phyloP scores from a whole-genome alignment of 2,113 vertebrate genomes.

The Tychaedon coryphoeus region DNA sequence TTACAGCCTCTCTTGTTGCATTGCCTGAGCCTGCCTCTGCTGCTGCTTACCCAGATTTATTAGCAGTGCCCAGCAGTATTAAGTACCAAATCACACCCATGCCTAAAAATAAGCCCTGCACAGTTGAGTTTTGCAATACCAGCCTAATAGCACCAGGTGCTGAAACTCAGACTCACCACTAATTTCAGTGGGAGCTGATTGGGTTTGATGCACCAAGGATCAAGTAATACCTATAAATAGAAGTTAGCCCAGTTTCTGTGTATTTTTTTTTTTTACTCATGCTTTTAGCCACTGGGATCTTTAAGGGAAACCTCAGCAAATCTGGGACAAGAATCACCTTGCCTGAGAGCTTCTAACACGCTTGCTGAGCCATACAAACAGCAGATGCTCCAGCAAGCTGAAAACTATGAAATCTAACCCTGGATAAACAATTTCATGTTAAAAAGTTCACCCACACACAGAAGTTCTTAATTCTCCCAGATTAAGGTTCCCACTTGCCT shows the following conservation, averaged over 20 bases:
- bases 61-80: not conserved
- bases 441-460: fast-evolving
- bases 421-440: not conserved
- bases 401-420: not conserved
- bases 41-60: not conserved
- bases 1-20: not conserved
- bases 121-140: not conserved
- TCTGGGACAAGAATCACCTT: not conserved
- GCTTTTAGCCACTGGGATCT: not conserved
- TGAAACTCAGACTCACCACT: not conserved
- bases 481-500: not conserved
- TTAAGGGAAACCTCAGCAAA: not conserved
- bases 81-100: not conserved
- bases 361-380: not conserved
- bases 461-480: not conserved
- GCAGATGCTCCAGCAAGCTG: not conserved
- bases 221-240: not conserved
- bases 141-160: not conserved
- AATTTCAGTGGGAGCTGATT: not conserved
- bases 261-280: not conserved
- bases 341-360: not conserved
- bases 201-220: not conserved
- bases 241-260: not conserved
- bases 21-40: not conserved
- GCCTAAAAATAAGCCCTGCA: not conserved